phyloP scores from a whole-genome alignment of 2,113 vertebrate genomes.

The Lathamus discolor region DNA sequence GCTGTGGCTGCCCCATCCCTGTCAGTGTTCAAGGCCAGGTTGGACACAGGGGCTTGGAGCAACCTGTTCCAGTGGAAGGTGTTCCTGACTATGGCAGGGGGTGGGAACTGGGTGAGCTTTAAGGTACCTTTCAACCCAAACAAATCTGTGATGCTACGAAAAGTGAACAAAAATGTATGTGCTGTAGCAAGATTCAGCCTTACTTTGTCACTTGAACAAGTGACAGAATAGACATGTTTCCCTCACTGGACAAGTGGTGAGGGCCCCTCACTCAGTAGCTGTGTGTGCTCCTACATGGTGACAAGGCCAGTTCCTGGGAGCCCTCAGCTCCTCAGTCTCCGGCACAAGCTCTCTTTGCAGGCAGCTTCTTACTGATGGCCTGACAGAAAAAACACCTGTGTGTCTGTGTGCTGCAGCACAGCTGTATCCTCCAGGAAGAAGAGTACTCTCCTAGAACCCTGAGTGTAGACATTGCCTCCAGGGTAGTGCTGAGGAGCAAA shows the following conservation, averaged over 20 bases:
- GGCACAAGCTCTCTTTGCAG: fast-evolving
- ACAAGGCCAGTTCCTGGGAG: background rate
- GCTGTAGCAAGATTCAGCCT: background rate
- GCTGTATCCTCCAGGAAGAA: background rate
- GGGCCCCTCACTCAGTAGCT: background rate
- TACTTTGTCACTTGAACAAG: background rate
- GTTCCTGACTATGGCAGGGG: background rate
- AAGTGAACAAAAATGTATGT: background rate
- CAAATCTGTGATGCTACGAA: background rate
- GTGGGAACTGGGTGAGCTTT: background rate
- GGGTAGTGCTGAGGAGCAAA: background rate
- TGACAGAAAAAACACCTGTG: background rate
- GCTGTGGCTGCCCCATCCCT: background rate
- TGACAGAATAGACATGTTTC: background rate
- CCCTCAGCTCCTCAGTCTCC: background rate
- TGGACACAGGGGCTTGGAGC: background rate
- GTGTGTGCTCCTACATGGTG: fast-evolving
- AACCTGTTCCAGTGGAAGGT: background rate
- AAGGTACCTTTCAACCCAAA: background rate
- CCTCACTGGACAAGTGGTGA: fast-evolving
- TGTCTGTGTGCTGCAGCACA: background rate
- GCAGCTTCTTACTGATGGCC: background rate
- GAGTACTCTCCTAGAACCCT: background rate
- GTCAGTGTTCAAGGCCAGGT: background rate
- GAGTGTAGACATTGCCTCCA: background rate